phyloP scores from a whole-genome alignment of 2,888 invertebrate genomes.

The Lydus trimaculatus region DNA sequence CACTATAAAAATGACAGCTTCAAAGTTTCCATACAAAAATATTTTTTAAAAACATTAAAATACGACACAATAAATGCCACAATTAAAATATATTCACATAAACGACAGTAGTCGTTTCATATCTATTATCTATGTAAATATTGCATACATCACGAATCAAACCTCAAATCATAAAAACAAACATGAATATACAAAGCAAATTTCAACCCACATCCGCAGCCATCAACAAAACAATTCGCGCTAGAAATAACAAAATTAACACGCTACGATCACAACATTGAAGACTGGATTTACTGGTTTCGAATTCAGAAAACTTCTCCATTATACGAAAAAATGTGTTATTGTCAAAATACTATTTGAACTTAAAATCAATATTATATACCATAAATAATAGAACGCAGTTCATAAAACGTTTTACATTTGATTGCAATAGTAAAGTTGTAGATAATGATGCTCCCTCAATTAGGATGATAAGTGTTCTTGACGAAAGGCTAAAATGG shows the following conservation, averaged over 20 bases:
- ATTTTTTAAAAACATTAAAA: not conserved
- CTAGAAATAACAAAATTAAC: conserved; percentile 4
- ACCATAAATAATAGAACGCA: not conserved
- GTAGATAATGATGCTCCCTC: not conserved
- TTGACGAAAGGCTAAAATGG: not conserved
- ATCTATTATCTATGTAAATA: conserved; percentile 9
- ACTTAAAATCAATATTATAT: not conserved
- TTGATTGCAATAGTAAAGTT: not conserved
- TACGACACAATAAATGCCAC: not conserved
- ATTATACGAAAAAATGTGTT: not conserved
- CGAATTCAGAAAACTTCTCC: not conserved
- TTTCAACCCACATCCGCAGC: conserved; percentile 9
- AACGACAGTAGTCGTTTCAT: not conserved
- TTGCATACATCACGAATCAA: conserved; percentile 4
- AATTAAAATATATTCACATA: conserved; percentile 8
- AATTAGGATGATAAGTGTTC: not conserved
- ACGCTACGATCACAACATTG: not conserved
- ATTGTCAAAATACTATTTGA: not conserved
- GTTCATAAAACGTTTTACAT: not conserved
- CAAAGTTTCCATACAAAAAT: not conserved
- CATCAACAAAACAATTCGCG: conserved; percentile 14
- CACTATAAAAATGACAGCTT: not conserved
- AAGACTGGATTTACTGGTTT: not conserved
- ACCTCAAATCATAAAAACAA: conserved; percentile 10
- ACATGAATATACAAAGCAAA: conserved; percentile 14